Percentiles rank a stretch among this genome's conserved stretches.
Conservation (phyloP, 2,113 vertebrate genomes). For the Guaruba guarouba region DNA sequence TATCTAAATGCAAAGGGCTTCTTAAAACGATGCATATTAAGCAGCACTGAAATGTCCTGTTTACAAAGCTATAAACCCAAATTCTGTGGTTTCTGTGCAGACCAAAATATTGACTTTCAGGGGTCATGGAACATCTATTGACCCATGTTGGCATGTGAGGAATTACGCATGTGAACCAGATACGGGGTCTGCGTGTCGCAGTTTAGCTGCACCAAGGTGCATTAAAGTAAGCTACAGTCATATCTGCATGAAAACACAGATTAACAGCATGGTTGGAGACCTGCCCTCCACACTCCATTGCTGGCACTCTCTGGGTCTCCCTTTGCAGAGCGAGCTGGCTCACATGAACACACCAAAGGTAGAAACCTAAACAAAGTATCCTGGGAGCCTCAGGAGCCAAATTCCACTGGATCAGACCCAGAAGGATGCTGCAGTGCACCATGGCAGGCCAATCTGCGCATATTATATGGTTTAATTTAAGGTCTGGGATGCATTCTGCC, state of each 20-base stretch:
- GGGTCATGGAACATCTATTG: slow-evolving; percentile 16
- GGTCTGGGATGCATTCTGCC: background rate
- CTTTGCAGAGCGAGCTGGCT: background rate
- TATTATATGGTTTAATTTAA: background rate
- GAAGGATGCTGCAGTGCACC: background rate
- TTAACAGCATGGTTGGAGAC: background rate
- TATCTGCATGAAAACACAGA: background rate
- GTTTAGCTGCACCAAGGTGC: background rate
- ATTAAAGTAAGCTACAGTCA: background rate
- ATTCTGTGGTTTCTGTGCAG: background rate
- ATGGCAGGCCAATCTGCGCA: background rate
- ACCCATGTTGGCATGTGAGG: slow-evolving; percentile 1
- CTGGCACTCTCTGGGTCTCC: background rate
- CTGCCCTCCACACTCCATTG: background rate
- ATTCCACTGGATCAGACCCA: background rate
- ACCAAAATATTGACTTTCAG: slow-evolving; percentile 39
- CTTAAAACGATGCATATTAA: background rate
- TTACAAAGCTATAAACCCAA: background rate
- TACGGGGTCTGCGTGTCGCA: background rate
- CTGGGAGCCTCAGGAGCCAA: background rate
- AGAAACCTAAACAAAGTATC: background rate
- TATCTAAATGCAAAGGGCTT: background rate
- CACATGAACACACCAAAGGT: background rate
- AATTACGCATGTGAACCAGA: slow-evolving; percentile 10
- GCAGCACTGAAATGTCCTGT: slow-evolving; percentile 13